Conservation (phyloP, 2,113 vertebrate genomes). For the Tychaedon coryphoeus region DNA sequence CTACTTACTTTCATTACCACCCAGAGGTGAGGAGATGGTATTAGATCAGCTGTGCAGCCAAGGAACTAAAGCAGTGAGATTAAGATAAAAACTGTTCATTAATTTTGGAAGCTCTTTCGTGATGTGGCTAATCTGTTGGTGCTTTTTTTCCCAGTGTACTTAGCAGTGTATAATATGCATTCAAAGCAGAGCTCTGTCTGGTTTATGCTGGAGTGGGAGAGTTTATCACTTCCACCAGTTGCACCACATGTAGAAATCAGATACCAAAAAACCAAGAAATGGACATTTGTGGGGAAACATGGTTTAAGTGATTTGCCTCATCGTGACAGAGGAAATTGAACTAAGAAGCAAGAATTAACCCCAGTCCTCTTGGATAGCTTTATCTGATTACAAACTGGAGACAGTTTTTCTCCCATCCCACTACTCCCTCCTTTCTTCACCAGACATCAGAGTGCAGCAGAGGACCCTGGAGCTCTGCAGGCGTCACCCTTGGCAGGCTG, state of each 20-base stretch:
- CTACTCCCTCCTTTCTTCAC: neutral
- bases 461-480: neutral
- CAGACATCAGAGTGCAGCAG: neutral
- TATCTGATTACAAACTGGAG: neutral
- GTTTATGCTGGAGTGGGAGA: neutral
- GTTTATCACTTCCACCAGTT: neutral
- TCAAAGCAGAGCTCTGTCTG: neutral
- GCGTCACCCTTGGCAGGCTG: neutral
- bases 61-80: neutral
- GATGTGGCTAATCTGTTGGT: neutral
- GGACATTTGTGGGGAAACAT: neutral
- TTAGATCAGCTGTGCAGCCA: neutral
- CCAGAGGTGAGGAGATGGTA: neutral
- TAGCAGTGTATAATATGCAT: neutral
- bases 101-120: neutral
- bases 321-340: neutral
- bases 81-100: constrained; percentile 2
- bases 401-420: neutral
- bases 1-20: constrained; percentile 24
- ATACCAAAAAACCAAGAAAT: neutral
- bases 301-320: neutral
- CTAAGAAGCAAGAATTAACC: neutral
- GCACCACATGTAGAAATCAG: neutral
- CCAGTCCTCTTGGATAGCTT: neutral
- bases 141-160: neutral